Conservation (phyloP, 2,113 vertebrate genomes). For the Ctenodactylus gundi region DNA sequence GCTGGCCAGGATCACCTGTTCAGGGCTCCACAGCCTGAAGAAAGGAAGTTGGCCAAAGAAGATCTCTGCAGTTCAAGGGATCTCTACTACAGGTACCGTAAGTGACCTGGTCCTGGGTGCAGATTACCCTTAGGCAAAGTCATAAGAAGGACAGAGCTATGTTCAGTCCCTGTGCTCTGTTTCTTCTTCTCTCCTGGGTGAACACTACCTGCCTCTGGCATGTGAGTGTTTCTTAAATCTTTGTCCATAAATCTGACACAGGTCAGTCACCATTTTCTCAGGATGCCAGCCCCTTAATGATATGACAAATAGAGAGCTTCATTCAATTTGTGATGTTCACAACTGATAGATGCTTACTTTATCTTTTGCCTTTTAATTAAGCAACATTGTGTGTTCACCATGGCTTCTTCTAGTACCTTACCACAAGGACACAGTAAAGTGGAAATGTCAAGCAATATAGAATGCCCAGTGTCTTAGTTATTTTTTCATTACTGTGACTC, state of each 20-base stretch:
- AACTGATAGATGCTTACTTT: background rate
- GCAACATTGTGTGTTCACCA: background rate
- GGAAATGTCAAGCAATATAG: background rate
- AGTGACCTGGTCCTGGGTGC: background rate
- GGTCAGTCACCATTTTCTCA: background rate
- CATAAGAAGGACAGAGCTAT: background rate
- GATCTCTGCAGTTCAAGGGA: background rate
- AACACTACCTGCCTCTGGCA: background rate
- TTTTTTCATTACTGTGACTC: no score
- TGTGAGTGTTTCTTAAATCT: background rate
- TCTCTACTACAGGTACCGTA: background rate
- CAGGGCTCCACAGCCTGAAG: background rate
- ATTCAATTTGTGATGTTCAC: background rate
- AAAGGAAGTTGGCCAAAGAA: conserved; percentile 43
- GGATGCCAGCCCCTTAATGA: background rate
- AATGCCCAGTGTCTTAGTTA: no score
- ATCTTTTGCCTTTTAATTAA: background rate
- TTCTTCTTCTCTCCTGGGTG: background rate
- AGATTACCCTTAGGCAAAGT: background rate
- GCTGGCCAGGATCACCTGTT: conserved; percentile 8
- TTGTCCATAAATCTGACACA: background rate
- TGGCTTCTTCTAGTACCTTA: background rate
- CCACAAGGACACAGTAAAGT: background rate
- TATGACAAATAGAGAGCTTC: background rate
- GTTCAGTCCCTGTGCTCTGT: background rate